Conservation (phyloP, 1,140 invertebrate species). For the Bathynomus jamesi region DNA sequence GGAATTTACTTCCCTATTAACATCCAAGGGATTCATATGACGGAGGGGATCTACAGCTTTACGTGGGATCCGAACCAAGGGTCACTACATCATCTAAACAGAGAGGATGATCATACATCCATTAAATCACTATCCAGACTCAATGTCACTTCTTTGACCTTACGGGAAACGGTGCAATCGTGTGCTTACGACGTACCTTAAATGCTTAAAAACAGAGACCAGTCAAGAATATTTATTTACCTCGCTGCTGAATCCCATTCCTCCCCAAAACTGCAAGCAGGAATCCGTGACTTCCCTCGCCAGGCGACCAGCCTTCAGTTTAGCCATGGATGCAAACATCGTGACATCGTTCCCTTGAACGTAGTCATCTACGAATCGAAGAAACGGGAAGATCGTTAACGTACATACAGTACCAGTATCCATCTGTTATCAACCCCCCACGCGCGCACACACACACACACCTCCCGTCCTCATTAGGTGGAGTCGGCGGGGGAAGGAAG, state of each 20-base stretch:
- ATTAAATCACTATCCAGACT: no score
- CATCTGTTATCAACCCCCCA: not conserved
- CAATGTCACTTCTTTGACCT: no score
- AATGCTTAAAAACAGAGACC: no score
- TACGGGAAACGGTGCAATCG: no score
- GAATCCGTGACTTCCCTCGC: constrained; percentile 48
- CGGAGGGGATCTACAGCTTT: no score
- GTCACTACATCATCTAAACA: no score
- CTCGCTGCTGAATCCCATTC: constrained; percentile 55
- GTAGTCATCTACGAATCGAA: constrained; percentile 42
- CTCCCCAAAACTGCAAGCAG: constrained; percentile 57
- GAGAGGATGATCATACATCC: no score
- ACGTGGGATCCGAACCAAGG: no score
- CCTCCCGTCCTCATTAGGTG: not conserved
- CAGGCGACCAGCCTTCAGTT: constrained; percentile 52
- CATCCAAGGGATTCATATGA: no score
- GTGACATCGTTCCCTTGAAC: constrained; percentile 51
- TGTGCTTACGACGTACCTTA: no score
- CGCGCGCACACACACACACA: not conserved
- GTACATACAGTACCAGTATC: not conserved
- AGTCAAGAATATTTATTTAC: no score
- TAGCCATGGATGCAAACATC: constrained; percentile 52
- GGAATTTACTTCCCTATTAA: no score
- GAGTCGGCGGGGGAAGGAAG: not conserved
- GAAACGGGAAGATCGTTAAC: not conserved